Evolutionary conservation across 1,140 invertebrate genomes (phyloP), one percentile per base, ranked within the genome.

Genomic region (Idris sp.): DNA sequence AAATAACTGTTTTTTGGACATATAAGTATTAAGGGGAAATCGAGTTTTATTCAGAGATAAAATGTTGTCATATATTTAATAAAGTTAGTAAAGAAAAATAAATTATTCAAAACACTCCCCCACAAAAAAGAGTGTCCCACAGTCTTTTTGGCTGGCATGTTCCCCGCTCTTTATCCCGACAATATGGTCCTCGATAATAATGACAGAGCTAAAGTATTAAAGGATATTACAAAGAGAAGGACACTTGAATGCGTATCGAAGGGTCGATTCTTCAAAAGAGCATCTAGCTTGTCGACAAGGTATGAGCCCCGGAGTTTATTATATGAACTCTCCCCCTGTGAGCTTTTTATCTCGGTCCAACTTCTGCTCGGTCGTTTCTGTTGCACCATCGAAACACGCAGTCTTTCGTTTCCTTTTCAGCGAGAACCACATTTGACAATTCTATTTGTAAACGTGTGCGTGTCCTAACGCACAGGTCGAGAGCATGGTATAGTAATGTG

Each of bases 221-320:
- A 83, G 83, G 80, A 80, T 59, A 83, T 85, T 83, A 85, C 84
- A 86, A 86, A 81, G 79, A 80, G 67, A 56, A 64, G 80, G 83
- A 86, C 84, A 86, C 84, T 86, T 86, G 83, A 86, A 86, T 86
- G 77, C 81, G 38, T 73, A 81, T 83, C 80, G 84, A 82, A 73
- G 77, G 80, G 82, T 81, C 82, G 62, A 61, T 81, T 81, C 79
- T 82, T 83, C 75, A 84, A 84, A 84, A 84, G 82, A 84, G 82
- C 82, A 84, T 84, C 82, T 79, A 81, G 84, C 62, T 78, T n/a
- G n/a, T 69, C 68, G 61, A 72, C 73, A 6, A 2, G 62, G 44
- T 44, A 28, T 59, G 73, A 79, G 79, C 76, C 72, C 68, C 49
- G 76, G 69, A 73, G n/a, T n/a, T 84, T 81, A 85, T 84, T 85